Evolutionary conservation across 1,140 invertebrate species (phyloP).

Genomic region (Pinna nobilis): DNA sequence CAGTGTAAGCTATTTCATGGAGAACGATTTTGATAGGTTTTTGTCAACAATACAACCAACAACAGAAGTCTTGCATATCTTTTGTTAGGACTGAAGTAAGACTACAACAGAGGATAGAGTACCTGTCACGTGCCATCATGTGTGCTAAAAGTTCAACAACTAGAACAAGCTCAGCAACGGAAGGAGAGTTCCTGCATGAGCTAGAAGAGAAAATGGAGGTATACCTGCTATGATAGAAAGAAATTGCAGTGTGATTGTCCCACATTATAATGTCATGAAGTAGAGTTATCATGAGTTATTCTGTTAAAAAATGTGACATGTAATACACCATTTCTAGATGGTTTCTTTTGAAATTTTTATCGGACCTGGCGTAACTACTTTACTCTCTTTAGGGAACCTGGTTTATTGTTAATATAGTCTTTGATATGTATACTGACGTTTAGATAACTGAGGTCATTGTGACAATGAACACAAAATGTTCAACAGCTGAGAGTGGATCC

Average conservation of each 20-base stretch:
- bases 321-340: too few species aligned
- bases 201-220: constrained; percentile 94
- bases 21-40: too few species aligned
- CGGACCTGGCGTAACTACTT: too few species aligned
- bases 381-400: too few species aligned
- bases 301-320: too few species aligned
- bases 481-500: too few species aligned
- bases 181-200: constrained; percentile 91
- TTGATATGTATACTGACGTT: too few species aligned
- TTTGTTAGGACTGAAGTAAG: constrained; percentile 71
- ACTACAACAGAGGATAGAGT: constrained; percentile 85
- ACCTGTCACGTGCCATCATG: constrained; percentile 95
- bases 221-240: background rate
- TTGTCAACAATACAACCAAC: too few species aligned
- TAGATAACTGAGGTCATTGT: too few species aligned
- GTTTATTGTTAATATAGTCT: too few species aligned
- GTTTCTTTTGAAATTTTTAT: too few species aligned
- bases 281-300: background rate
- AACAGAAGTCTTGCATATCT: background rate
- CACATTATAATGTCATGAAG: background rate
- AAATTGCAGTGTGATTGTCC: background rate
- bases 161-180: constrained; percentile 80
- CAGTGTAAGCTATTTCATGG: background rate
- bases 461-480: too few species aligned
- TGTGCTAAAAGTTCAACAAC: constrained; percentile 92